Base-by-base conservation (phyloP, 1,140 invertebrate genomes). In the Danaus melanippus region DNA sequence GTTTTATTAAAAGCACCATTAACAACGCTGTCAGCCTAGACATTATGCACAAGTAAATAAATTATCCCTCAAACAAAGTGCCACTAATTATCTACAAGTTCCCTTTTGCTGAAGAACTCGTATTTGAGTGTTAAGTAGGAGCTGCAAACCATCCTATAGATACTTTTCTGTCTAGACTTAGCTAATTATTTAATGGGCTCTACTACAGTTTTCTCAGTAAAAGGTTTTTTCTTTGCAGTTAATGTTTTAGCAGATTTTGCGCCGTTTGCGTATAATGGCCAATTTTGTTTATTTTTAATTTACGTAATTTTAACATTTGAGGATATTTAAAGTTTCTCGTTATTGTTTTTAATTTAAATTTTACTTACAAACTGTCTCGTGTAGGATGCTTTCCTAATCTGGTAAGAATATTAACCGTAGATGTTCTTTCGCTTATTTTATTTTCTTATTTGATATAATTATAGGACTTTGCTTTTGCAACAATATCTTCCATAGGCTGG, bases 11-110 rank as follows among this genome's bases (percentile, higher is more conserved):
- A 69, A 73, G 66, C 63, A 56, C 66, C 69, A 69, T 79, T 80
- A 76, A 76, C 68, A 72, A 71, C 61, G 62, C 72, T 71, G 71
- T 72, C 72, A 67, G 49, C 55, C 47, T 58, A 79, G 75, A 74
- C 74, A 72, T 79, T 75, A 82, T 65, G 65, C 62, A 58, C 66
- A 71, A 72, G 67, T 77, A 83, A 79, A 79, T 77, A 79, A 79
- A 80, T 79, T 74, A 79, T 69, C 66, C 63, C 63, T 62, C 65
- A 71, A 79, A 79, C 65, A 69, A 79, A 79, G 68, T 77, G 69
- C 58, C 63, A 66, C 70, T 79, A 79, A 80, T 80, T 74, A 75
- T 67, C 61, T 65, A 62, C 63, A 71, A 67, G 63, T 68, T 76
- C 67, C 64, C 61, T 69, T 74, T 66, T 65, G 65, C 46, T 51